Percentiles rank a stretch among this genome's conserved stretches.
phyloP scores from a whole-genome alignment of 2,888 invertebrate species.

The Drosophila macrospina region DNA sequence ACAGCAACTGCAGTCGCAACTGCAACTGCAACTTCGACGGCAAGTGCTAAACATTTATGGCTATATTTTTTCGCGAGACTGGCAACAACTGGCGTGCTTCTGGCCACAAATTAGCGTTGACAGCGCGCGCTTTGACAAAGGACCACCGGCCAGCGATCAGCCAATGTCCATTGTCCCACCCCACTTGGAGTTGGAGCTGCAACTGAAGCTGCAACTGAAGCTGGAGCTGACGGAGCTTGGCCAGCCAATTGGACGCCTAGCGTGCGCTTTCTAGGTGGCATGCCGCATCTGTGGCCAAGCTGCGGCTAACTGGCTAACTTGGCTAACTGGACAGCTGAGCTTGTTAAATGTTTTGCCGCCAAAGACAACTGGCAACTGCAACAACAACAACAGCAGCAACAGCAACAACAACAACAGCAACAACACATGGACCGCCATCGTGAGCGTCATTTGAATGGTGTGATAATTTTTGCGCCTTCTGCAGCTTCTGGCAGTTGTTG shows the following conservation, averaged over 20 bases:
- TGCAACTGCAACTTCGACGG: constrained; percentile 28
- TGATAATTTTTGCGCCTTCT: constrained; percentile 80
- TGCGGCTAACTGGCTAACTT: constrained; percentile 28
- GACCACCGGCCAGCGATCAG: constrained; percentile 57
- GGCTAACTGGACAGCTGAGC: constrained; percentile 51
- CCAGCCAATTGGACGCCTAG: constrained; percentile 77
- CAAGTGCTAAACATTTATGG: constrained; percentile 66
- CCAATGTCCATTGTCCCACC: constrained; percentile 11
- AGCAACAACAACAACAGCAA: constrained; percentile 20
- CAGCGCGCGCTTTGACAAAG: constrained; percentile 68
- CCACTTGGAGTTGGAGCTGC: background rate
- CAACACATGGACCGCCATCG: constrained; percentile 44
- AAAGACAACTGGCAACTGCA: constrained; percentile 45
- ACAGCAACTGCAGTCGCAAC: constrained; percentile 33
- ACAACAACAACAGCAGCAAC: constrained; percentile 27
- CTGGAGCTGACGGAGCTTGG: constrained; percentile 15
- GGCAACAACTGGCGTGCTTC: constrained; percentile 18
- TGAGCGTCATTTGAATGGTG: constrained; percentile 84
- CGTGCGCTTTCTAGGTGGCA: constrained; percentile 77
- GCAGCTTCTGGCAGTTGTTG: constrained; percentile 50
- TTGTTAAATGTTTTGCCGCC: constrained; percentile 79
- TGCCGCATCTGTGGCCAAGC: constrained; percentile 53
- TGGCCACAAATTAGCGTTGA: constrained; percentile 73
- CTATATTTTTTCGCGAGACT: constrained; percentile 61
- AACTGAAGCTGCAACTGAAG: background rate